Percentiles rank a stretch among this genome's conserved stretches.
These are phyloP conservation scores for Avahi laniger DNA, from an alignment of 2,797 vertebrate species.

Conservation along the genomic window DNA sequence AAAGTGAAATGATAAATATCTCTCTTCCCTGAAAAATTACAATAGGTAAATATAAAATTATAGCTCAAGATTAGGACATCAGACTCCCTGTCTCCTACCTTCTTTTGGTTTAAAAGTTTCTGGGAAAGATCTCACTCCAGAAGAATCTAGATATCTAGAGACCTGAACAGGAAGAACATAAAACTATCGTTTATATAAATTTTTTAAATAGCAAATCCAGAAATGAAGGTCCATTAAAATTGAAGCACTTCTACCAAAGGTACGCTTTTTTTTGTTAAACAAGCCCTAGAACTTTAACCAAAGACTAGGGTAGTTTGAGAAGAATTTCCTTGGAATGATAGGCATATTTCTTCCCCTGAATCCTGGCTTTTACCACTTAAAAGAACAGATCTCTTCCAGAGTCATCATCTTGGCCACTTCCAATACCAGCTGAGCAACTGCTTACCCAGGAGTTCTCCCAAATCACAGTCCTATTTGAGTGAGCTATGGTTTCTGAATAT, in stretches of 20 bases:
- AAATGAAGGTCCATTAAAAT: neutral
- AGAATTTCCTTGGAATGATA: neutral
- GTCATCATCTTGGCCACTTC: conserved; percentile 58
- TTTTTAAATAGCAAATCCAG: neutral
- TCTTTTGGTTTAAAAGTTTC: neutral
- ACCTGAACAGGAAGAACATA: neutral
- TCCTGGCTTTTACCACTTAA: neutral
- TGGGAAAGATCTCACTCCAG: neutral
- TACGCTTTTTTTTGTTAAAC: neutral
- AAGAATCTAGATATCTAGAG: neutral
- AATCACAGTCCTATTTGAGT: neutral
- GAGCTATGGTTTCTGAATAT: neutral
- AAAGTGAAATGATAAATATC: neutral
- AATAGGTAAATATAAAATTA: neutral
- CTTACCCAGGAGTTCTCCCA: neutral
- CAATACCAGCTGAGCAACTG: neutral
- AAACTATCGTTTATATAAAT: neutral
- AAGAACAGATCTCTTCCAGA: conserved; percentile 80
- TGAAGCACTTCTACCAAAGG: neutral
- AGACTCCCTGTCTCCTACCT: neutral
- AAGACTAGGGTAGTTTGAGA: neutral
- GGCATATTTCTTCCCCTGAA: neutral
- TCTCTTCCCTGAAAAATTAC: neutral
- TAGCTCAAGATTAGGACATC: neutral
- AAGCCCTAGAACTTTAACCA: neutral